Percentiles rank a stretch among this genome's conserved stretches.
Evolutionary conservation across 2,888 invertebrate genomes (phyloP).

Genomic region (Schizotus pectinicornis): DNA sequence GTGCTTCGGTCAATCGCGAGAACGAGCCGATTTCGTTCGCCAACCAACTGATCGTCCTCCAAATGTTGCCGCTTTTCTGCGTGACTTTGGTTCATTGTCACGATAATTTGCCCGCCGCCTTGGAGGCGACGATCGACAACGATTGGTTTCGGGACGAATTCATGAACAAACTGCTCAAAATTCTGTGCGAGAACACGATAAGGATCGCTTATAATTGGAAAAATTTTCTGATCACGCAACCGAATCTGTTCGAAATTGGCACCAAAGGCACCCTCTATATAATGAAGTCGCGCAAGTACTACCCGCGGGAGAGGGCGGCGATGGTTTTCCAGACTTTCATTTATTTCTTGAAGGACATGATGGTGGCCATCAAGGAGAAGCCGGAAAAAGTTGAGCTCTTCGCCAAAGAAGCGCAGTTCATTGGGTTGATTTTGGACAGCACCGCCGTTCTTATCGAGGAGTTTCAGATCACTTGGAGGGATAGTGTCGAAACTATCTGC

Average conservation of each 20-base stretch:
- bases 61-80: slow-evolving; percentile 67
- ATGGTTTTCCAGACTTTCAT: slow-evolving; percentile 69
- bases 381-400: slow-evolving; percentile 38
- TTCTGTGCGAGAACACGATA: slow-evolving; percentile 67
- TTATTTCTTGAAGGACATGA: slow-evolving; percentile 66
- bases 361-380: slow-evolving; percentile 41
- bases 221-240: slow-evolving; percentile 56
- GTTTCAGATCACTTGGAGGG: slow-evolving; percentile 78
- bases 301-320: slow-evolving; percentile 68
- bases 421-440: slow-evolving; percentile 69
- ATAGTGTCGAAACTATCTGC: slow-evolving; percentile 77
- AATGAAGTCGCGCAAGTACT: slow-evolving; percentile 64
- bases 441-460: slow-evolving; percentile 70
- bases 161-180: slow-evolving; percentile 65
- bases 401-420: slow-evolving; percentile 59
- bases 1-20: slow-evolving; percentile 26
- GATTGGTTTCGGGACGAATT: slow-evolving; percentile 67
- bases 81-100: slow-evolving; percentile 28
- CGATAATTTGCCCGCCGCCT: slow-evolving; percentile 37
- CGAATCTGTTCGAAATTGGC: slow-evolving; percentile 57
- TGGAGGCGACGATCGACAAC: slow-evolving; percentile 41
- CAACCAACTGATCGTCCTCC: slow-evolving; percentile 67
- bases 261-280: slow-evolving; percentile 65
- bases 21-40: slow-evolving; percentile 52
- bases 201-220: slow-evolving; percentile 57